These are phyloP conservation scores for Drosophila austrosaltans DNA, from an alignment of 2,888 invertebrate species.

Conservation along the genomic window DNA sequence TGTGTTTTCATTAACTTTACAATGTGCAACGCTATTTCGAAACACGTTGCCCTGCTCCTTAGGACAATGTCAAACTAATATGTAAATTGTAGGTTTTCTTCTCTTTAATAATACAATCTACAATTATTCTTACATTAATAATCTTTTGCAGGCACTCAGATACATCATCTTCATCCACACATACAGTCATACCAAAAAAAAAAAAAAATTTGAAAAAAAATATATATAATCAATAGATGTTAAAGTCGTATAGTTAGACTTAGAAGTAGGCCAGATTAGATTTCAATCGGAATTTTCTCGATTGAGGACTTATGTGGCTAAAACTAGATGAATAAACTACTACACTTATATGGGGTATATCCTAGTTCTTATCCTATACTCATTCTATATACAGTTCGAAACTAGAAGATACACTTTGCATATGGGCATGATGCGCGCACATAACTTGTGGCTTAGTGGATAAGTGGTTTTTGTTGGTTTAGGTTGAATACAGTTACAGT, in stretches of 20 bases:
- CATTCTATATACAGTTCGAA: constrained; percentile 57
- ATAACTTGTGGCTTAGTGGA: constrained; percentile 60
- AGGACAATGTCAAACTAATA: constrained; percentile 36
- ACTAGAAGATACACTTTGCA: constrained; percentile 74
- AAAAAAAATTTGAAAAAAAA: background rate
- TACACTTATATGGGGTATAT: constrained; percentile 15
- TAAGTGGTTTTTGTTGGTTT: constrained; percentile 39
- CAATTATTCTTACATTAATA: constrained; percentile 20
- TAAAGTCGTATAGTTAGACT: constrained; percentile 12
- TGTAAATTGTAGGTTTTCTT: constrained; percentile 4
- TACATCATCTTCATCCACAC: constrained; percentile 12
- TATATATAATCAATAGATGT: background rate
- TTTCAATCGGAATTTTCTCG: constrained; percentile 58
- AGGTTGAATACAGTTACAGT: constrained; percentile 52
- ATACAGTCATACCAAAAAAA: constrained; percentile 10
- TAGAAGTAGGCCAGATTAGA: constrained; percentile 12
- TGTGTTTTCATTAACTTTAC: constrained; percentile 48
- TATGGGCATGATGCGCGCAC: constrained; percentile 58
- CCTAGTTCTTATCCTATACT: constrained; percentile 20
- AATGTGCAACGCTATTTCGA: constrained; percentile 14
- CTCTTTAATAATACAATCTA: background rate
- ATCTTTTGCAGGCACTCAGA: constrained; percentile 34
- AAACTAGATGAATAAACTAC: constrained; percentile 47
- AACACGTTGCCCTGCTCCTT: constrained; percentile 17
- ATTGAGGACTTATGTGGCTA: constrained; percentile 37